phyloP scores from a whole-genome alignment of 2,113 vertebrate species.

The Coryphaenoides rupestris region DNA sequence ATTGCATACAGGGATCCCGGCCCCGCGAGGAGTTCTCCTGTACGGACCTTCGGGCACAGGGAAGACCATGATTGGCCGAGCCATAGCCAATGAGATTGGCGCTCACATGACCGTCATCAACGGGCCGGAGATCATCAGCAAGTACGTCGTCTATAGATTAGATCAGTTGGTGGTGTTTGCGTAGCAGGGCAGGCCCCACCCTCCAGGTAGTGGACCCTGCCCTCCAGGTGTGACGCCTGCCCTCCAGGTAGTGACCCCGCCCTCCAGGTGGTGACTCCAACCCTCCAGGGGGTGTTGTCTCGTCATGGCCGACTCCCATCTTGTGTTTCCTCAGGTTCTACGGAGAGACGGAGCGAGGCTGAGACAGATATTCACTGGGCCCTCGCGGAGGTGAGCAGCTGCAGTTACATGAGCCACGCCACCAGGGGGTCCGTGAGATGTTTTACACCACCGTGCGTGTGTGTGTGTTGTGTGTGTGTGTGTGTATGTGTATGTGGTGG shows the following conservation, averaged over 20 bases:
- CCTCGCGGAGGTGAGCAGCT: conserved; percentile 77
- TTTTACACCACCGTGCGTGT: too few species aligned
- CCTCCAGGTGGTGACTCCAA: neutral
- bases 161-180: too few species aligned
- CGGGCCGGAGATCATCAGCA: conserved; percentile 97
- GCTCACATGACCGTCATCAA: conserved; percentile 90
- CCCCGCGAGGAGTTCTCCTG: conserved; percentile 87
- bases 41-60: conserved; percentile 94
- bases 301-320: neutral
- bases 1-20: conserved; percentile 79
- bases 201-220: too few species aligned
- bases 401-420: too few species aligned
- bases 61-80: conserved; percentile 94
- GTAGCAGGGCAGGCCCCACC: too few species aligned
- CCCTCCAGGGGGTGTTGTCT: neutral
- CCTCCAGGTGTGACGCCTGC: too few species aligned
- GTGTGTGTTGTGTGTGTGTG: too few species aligned
- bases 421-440: too few species aligned
- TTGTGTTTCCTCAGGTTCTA: conserved; percentile 79
- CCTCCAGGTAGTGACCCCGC: too few species aligned
- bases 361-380: conserved; percentile 89
- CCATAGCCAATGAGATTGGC: conserved; percentile 87
- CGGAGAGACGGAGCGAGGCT: conserved; percentile 90
- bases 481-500: too few species aligned
- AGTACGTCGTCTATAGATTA: conserved; percentile 78